Evolutionary conservation across 2,797 vertebrate genomes (phyloP), one percentile per base, ranked within the genome.

Genomic region (Rhadinocentrus ornatus): DNA sequence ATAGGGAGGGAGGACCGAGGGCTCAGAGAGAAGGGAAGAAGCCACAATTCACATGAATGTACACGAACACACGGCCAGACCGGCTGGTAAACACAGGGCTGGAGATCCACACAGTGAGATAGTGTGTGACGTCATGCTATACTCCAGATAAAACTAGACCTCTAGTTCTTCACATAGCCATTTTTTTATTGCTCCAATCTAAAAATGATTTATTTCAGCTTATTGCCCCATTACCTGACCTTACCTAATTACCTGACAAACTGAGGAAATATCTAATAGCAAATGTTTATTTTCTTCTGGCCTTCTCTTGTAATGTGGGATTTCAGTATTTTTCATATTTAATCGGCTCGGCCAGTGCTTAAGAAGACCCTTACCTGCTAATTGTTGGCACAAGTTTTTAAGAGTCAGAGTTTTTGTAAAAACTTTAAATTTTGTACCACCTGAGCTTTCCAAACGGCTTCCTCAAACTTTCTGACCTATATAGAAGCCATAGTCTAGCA

Each of bases 171-270:
- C 29, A 31, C 29, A 31, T 31, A 31, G 29, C 29, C 29, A 31
- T 31, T 31, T 31, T 31, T 31, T 31, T 4, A 31, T 31, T 31
- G 4, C 29, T 31, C 29, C 29, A 31, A 31, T 31, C 29, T 31
- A 4, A 6, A 31, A 31, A 31, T 31, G 29, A 31, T 31, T 4
- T 4, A 31, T 31, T 31, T 31, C 29, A 4, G 6, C 29, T 31
- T 31, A 31, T 31, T 31, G 29, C 29, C 29, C 29, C 4, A 4
- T 31, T 31, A n/a, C n/a, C n/a, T n/a, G n/a, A n/a, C n/a, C n/a
- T n/a, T n/a, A n/a, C n/a, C n/a, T 44, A 32, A 32, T 62, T n/a
- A 32, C 20, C 60, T 22, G 39, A 31, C 24, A 61, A 61, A n/a
- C 37, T 10, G 39, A 61, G 9, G 26, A 61, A 61, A 11, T 18